Conservation (phyloP, 2,113 vertebrate species). For the Bungarus multicinctus region DNA sequence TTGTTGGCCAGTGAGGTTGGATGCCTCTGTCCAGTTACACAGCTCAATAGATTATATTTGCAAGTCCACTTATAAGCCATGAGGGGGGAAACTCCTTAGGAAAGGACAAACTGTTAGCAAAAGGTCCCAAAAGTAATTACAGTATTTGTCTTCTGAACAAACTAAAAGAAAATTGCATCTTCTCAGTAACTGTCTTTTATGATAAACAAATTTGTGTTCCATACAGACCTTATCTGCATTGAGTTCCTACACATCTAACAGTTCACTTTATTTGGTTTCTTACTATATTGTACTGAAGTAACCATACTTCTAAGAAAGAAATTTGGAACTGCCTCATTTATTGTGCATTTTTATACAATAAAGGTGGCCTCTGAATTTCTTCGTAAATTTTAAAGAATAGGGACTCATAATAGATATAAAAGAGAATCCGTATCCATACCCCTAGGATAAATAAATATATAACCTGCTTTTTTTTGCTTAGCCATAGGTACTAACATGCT, state of each 20-base stretch:
- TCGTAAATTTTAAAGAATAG: neutral
- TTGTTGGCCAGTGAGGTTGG: neutral
- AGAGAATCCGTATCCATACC: neutral
- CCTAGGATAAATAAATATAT: neutral
- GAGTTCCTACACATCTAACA: constrained; percentile 2
- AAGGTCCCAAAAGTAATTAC: constrained; percentile 23
- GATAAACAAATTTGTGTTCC: constrained; percentile 21
- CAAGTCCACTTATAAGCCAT: neutral
- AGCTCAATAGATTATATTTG: neutral
- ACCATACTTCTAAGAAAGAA: neutral
- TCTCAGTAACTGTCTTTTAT: constrained; percentile 2
- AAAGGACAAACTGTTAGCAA: neutral
- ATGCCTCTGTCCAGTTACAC: neutral
- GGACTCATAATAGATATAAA: neutral
- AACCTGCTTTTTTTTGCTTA: neutral
- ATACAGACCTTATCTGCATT: constrained; percentile 20
- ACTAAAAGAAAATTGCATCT: constrained; percentile 22
- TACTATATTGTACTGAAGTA: neutral
- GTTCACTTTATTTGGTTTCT: neutral
- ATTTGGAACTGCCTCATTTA: neutral
- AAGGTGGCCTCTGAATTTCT: neutral
- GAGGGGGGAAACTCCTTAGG: neutral
- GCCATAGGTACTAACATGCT: neutral
- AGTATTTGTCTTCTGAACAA: constrained; percentile 32
- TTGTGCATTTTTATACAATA: neutral